Base-by-base conservation (phyloP, 2,797 vertebrate species). In the Syngnathus rostellatus region DNA sequence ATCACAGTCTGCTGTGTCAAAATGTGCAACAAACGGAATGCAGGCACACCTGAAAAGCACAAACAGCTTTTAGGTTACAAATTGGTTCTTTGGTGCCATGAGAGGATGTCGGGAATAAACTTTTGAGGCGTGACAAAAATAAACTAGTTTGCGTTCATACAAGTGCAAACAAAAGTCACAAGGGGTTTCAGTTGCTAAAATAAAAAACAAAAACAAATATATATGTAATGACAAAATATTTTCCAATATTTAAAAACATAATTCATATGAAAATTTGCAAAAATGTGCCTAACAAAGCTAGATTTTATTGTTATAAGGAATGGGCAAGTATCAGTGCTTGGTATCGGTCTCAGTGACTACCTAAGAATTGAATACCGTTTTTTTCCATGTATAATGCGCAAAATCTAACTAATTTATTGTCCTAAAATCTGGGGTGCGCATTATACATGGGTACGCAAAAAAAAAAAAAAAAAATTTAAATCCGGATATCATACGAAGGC, bases 11-110 rank as follows among this genome's bases (percentile, higher is more conserved):
- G 65, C 72, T 72, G 65, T 54, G 31, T 84, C 67, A 81, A 77
- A 81, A 80, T 73, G 73, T 70, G 75, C 80, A 85, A 87, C 81
- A 83, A 83, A 85, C 65, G 31, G 70, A 73, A 55, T 69, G 72
- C 23, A 23, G 48, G 55, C 70, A 73, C 69, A 76, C 70, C 74
- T 70, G 73, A 70, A 68, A 7, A 5, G 38, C 54, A 23, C n/a
- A 39, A 40, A 17, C 68, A 64, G 68, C 76, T 60, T 17, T 38
- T 38, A 40, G 17, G 58, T 38, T 21, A 61, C 59, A 61, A 43
- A 61, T 4, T 61, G 39, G 39, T 41, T 2, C 19, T 61, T 61
- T 41, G 40, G 59, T 12, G 11, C 10, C 53, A 55, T 43, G 59
- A 61, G 59, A 61, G 39, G 19, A 61, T 9, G 11, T n/a, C 12